Evolutionary conservation across 2,113 vertebrate species (phyloP).

Genomic region (Propithecus coquereli): DNA sequence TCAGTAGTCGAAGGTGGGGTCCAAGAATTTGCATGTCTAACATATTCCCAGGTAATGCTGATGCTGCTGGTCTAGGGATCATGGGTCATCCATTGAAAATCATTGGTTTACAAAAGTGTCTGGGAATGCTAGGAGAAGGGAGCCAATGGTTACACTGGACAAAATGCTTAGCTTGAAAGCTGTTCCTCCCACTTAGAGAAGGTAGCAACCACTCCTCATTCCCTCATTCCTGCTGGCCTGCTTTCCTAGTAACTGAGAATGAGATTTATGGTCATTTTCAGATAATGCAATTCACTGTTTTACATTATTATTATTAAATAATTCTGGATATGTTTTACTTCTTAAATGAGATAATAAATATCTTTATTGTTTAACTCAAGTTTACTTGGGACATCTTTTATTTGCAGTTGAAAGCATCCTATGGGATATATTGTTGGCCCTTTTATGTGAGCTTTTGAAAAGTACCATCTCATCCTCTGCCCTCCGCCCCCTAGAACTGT

Average conservation of each 20-base stretch:
- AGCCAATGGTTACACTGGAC: background rate
- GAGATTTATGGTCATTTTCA: background rate
- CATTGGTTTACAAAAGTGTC: background rate
- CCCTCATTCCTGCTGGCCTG: fast-evolving
- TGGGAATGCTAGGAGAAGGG: background rate
- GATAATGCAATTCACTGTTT: background rate
- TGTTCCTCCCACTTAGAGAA: background rate
- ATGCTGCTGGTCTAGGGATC: background rate
- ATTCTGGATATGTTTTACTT: background rate
- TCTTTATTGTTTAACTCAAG: background rate
- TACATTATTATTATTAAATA: background rate
- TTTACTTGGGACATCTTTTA: background rate
- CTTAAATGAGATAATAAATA: background rate
- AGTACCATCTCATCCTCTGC: background rate
- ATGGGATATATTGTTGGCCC: background rate
- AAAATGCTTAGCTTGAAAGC: background rate
- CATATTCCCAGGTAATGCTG: background rate
- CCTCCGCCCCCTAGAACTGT: fast-evolving
- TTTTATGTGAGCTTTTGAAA: background rate
- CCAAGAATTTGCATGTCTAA: background rate
- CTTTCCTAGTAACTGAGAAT: background rate
- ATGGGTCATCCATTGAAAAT: background rate
- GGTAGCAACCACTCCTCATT: background rate
- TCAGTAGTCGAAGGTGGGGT: background rate
- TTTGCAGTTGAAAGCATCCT: background rate